Conservation (phyloP, 92 coral and sea anemone species). For the Porites cylindrica region DNA sequence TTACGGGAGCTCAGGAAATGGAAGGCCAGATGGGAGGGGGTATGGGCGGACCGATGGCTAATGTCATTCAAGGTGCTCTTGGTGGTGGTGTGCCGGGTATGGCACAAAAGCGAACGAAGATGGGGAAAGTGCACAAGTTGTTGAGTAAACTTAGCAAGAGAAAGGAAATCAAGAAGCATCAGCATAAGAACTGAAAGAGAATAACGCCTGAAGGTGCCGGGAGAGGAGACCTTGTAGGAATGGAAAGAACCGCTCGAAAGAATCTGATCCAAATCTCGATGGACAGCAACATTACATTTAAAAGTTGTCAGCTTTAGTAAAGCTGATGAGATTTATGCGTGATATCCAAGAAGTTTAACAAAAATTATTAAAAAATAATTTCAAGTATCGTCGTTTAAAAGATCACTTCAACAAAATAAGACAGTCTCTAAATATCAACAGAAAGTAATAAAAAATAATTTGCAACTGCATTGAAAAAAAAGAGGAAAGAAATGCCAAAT, state of each 20-base stretch:
- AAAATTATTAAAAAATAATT: neutral
- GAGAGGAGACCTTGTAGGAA: constrained; percentile 12
- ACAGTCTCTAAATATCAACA: neutral
- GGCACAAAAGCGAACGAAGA: constrained; percentile 61
- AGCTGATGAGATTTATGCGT: neutral
- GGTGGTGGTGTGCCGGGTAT: constrained; percentile 43
- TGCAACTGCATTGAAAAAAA: constrained; percentile 14
- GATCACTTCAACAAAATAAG: neutral
- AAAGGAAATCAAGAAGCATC: constrained; percentile 67
- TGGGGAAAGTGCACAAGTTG: constrained; percentile 73
- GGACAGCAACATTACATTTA: neutral
- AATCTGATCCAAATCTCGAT: neutral
- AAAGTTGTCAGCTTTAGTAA: neutral
- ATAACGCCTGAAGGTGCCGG: neutral
- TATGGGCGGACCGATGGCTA: constrained; percentile 40
- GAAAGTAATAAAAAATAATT: neutral
- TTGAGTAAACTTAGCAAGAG: constrained; percentile 56
- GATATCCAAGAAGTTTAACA: neutral
- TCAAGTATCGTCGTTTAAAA: neutral
- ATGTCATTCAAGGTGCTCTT: constrained; percentile 37
- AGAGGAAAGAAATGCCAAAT: neutral
- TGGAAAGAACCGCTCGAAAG: neutral
- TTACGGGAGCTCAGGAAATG: constrained; percentile 44
- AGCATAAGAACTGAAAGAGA: constrained; percentile 43
- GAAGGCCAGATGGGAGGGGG: constrained; percentile 51